Evolutionary conservation across 2,113 vertebrate species (phyloP).

Genomic region (Brachirus orientalis): DNA sequence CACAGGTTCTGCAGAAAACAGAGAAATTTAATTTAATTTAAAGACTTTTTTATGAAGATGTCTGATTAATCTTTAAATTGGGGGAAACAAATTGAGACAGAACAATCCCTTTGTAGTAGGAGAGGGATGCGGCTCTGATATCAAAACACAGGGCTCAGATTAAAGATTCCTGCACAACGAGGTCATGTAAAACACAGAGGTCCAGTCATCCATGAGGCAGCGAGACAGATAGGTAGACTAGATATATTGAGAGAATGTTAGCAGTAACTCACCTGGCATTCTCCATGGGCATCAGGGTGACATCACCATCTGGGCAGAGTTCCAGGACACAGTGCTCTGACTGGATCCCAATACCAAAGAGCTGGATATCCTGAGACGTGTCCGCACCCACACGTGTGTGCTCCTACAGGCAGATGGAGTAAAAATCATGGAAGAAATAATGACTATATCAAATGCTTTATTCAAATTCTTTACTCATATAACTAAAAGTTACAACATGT

Average conservation of each 20-base stretch:
- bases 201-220: constrained; percentile 47
- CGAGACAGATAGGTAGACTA: constrained; percentile 26
- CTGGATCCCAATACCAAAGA: constrained; percentile 97
- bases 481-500: not conserved
- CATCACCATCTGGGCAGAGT: constrained; percentile 89
- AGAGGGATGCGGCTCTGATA: constrained; percentile 51
- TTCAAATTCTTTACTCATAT: constrained; percentile 1
- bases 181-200: constrained; percentile 65
- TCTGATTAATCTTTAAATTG: constrained; percentile 2
- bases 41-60: not conserved
- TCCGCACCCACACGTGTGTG: constrained; percentile 93
- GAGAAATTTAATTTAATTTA: not conserved
- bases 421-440: constrained; percentile 27
- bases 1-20: constrained; percentile 87
- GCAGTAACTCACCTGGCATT: constrained; percentile 88
- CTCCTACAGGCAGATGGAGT: constrained; percentile 82
- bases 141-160: constrained; percentile 52
- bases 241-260: not conserved
- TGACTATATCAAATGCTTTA: not conserved
- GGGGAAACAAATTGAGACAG: constrained; percentile 9
- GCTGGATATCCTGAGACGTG: constrained; percentile 98
- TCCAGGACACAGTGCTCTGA: constrained; percentile 94
- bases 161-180: constrained; percentile 61
- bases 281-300: constrained; percentile 89
- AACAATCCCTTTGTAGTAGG: constrained; percentile 16